Conservation (phyloP, 2,888 invertebrate genomes). For the Hedya salicella region DNA sequence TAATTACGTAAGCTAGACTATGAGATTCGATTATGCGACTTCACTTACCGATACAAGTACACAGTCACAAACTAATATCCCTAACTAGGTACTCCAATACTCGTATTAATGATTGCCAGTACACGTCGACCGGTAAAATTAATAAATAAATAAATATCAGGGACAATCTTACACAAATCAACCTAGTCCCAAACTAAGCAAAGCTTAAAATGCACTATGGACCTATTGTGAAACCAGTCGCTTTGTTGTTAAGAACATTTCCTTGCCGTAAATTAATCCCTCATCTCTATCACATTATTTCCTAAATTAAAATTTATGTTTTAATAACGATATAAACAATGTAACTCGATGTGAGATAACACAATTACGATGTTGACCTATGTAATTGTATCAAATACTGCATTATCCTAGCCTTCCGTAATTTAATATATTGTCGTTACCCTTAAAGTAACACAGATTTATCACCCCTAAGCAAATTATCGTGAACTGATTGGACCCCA, state of each 20-base stretch:
- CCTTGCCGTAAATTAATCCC: background rate
- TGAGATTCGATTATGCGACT: too few species aligned
- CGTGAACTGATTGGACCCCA: constrained; percentile 72
- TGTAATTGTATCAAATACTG: constrained; percentile 67
- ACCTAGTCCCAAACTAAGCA: too few species aligned
- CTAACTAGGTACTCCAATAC: too few species aligned
- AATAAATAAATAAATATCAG: too few species aligned
- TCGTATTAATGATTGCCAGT: too few species aligned
- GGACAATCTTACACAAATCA: too few species aligned
- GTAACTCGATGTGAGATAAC: constrained; percentile 49
- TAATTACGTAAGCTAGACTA: too few species aligned
- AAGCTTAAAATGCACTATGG: too few species aligned
- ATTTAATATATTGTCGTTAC: constrained; percentile 70
- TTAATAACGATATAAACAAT: constrained; percentile 21
- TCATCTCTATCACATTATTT: background rate
- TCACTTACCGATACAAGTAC: too few species aligned
- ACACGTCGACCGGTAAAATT: too few species aligned
- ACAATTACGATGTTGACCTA: constrained; percentile 63
- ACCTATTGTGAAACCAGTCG: too few species aligned
- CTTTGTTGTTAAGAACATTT: background rate
- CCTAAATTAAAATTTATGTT: background rate
- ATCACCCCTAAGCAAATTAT: constrained; percentile 81
- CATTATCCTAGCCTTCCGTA: constrained; percentile 69
- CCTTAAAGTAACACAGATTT: constrained; percentile 78
- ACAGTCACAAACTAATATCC: too few species aligned